These are phyloP conservation scores for Idaea aversata DNA, from an alignment of 2,888 invertebrate species.

Conservation along the genomic window DNA sequence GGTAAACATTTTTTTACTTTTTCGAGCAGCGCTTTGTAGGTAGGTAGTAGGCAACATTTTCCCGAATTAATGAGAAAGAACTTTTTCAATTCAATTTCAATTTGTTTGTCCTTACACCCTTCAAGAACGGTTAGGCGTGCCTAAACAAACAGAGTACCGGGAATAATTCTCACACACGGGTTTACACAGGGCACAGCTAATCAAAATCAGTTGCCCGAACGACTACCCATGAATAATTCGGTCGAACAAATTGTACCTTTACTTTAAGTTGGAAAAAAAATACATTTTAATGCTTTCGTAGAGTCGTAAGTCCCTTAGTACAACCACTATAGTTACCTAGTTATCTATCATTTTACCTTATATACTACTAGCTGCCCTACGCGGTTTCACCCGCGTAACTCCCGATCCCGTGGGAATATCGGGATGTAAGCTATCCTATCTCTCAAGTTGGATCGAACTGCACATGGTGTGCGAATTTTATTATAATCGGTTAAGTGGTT, in stretches of 20 bases:
- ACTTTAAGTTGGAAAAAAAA: conserved; percentile 10
- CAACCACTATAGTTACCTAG: neutral
- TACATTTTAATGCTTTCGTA: neutral
- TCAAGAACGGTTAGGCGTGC: conserved; percentile 36
- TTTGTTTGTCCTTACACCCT: conserved; percentile 34
- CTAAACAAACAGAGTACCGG: conserved; percentile 42
- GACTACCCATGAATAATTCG: conserved; percentile 42
- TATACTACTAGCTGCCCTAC: no score
- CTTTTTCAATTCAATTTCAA: conserved; percentile 30
- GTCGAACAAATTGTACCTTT: conserved; percentile 16
- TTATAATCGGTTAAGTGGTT: no score
- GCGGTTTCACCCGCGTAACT: no score
- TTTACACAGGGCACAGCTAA: conserved; percentile 39
- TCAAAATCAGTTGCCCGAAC: conserved; percentile 39
- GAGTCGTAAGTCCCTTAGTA: neutral
- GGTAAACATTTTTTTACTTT: neutral
- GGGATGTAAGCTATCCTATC: no score
- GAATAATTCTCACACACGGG: conserved; percentile 37
- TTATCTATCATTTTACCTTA: neutral
- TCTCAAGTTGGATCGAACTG: no score
- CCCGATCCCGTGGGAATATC: no score
- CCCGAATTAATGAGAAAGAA: conserved; percentile 25
- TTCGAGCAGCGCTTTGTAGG: neutral
- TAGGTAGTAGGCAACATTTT: conserved; percentile 1
- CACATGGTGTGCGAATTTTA: no score